Evolutionary conservation across 1,140 invertebrate genomes (phyloP).

Genomic region (Anadara kagoshimensis): DNA sequence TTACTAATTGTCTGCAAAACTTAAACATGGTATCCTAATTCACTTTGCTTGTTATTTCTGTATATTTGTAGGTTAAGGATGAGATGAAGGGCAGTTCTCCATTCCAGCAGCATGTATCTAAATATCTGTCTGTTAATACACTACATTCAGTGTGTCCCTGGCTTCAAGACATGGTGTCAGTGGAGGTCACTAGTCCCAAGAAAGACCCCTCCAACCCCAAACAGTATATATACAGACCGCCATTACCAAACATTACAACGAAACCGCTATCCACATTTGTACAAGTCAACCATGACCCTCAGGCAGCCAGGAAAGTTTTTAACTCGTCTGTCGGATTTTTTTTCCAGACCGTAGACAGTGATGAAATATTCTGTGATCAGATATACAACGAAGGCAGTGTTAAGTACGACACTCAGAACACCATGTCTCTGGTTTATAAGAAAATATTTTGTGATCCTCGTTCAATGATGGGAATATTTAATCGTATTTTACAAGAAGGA

Average conservation of each 20-base stretch:
- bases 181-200: slow-evolving; percentile 44
- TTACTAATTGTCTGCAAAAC: too few species aligned
- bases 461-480: slow-evolving; percentile 65
- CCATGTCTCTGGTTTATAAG: slow-evolving; percentile 68
- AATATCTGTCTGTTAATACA: slow-evolving; percentile 65
- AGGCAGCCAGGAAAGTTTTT: slow-evolving; percentile 60
- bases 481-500: slow-evolving; percentile 62
- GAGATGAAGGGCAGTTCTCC: slow-evolving; percentile 51
- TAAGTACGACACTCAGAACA: slow-evolving; percentile 64
- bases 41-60: too few species aligned
- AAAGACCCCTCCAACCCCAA: slow-evolving; percentile 17
- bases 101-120: slow-evolving; percentile 61
- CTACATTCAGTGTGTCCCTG: slow-evolving; percentile 64
- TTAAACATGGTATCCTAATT: too few species aligned
- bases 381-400: slow-evolving; percentile 46
- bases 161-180: slow-evolving; percentile 57
- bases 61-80: slow-evolving; percentile 46
- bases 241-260: slow-evolving; percentile 63
- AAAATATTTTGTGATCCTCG: slow-evolving; percentile 61
- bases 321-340: slow-evolving; percentile 64
- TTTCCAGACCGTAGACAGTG: slow-evolving; percentile 68
- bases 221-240: slow-evolving; percentile 55
- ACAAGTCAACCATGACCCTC: slow-evolving; percentile 61
- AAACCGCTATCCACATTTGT: slow-evolving; percentile 69
- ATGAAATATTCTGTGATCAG: slow-evolving; percentile 50